Evolutionary conservation across 1,140 invertebrate species (phyloP), one percentile per base, ranked within the genome.

Genomic region (Ostrea edulis): DNA sequence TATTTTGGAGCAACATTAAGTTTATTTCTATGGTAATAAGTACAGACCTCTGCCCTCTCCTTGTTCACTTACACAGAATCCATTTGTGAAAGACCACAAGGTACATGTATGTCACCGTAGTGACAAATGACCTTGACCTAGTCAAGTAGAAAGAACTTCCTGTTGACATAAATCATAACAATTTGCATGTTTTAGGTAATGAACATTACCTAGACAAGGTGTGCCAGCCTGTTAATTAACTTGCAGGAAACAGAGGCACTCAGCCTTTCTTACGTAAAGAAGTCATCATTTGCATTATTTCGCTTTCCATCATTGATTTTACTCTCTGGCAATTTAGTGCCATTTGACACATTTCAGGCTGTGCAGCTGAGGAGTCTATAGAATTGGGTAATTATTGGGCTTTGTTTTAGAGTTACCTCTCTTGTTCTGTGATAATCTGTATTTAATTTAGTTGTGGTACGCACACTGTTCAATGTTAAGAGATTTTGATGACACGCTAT

Each of bases 201-300:
- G 68, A 29, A 35, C 68, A 71, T 71, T 71, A 71, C 25, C 29
- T 71, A 71, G 25, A 25, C 25, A 29, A 71, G 68, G 68, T 71
- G 68, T 71, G 68, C 68, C 68, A 29, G 68, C 29, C 20, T 68
- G 68, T 71, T 71, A 71, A 71, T 71, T 71, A 71, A 29, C 22
- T 14, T 29, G 68, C 68, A 71, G 68, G 68, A 71, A 71, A 71
- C 14, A 71, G 9, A 35, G 29, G 12, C 29, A 14, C 29, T 71
- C 68, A 14, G 29, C 8, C 68, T 71, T 35, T 22, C 68, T 29
- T 25, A 71, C 25, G 29, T 44, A 29, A 71, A 71, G 68, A 71
- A 71, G 29, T 71, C 68, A 71, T 29, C 68, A 71, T 71, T 29
- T 71, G 68, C 25, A 71, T 71, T 71, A 71, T 71, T 71, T 71